Base-by-base conservation (phyloP, 2,888 invertebrate species). In the Galerucella nymphaeae region DNA sequence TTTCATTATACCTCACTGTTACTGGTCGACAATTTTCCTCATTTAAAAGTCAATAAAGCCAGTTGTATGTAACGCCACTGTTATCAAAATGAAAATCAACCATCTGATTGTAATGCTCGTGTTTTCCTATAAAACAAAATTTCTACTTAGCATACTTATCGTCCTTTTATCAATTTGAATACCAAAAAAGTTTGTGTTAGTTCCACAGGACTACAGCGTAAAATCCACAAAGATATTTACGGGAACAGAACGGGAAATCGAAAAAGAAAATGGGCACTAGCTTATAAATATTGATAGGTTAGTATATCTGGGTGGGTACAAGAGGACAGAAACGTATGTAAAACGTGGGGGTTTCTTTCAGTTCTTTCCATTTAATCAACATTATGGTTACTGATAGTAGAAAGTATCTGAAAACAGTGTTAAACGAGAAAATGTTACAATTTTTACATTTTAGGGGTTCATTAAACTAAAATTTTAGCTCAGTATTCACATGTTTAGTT, bases 221-320 rank as follows among this genome's bases (percentile, higher is more conserved):
- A 80, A 80, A 80, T 78, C 79, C 76, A n/a, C n/a, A 75, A 61
- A 66, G 77, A 80, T 80, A 81, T 81, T 80, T 79, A 79, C 80
- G 80, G 61, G n/a, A 79, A 64, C 75, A 74, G 78, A 77, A 77
- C 64, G 78, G 80, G 75, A 79, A 79, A 80, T 80, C 80, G 80
- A 80, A 80, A 78, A 75, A 77, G 80, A 78, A 79, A 80, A 80
- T 77, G 76, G 78, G 73, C 75, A 78, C 73, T 65, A 75, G 73
- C 77, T 76, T 75, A 81, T 81, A 81, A 80, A 81, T 81, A 81
- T 81, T 78, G 81, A 80, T 79, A 75, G 79, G 80, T 76, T 79
- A 76, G 79, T 74, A 74, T 61, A n/a, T 55, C 66, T 42, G 42
- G 71, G 23, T 20, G 50, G 42, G 18, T 38, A 18, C 50, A 62